Evolutionary conservation across 2,797 vertebrate genomes (phyloP), one percentile per base, ranked within the genome.

Genomic region (Ctenopoma kingsleyae): DNA sequence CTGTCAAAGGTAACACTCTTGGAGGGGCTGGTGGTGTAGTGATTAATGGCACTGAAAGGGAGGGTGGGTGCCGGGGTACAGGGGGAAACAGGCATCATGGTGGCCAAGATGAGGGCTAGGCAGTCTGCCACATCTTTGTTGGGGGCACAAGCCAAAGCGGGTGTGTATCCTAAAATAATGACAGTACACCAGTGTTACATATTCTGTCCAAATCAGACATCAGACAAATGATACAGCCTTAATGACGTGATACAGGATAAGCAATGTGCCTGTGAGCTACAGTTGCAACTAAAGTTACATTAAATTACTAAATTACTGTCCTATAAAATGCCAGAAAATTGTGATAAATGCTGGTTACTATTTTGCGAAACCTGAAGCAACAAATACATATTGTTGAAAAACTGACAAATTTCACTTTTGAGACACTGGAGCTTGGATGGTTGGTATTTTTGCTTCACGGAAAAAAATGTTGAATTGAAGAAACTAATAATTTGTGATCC

Each of bases 61-160:
- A 97, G 89, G 81, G 95, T 90, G 81, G 97, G 95, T 65, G 97
- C 91, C 1, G 93, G 93, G 81, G 95, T 92, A 89, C 95, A 95
- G 6, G 97, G 96, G 36, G 97, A 97, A 76, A 97, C 95, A 79
- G 97, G 98, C 97, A 99, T 98, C 98, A 99, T 98, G 74, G 97
- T 99, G 93, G 98, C 97, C 93, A 99, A 92, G 91, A 99, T 99
- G 74, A 99, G 97, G 25, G 97, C 97, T 11, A 99, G 95, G 92
- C 98, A 99, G 86, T 99, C 98, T 4, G 98, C 98, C 81, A 99
- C 98, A 17, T 99, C 98, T 94, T 99, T 98, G 87, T 98, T 99
- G 71, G 98, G 98, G 16, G 98, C 96, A 76, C 98, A 99, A 74
- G 98, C 98, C 95, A 99, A 93, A 78, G 98, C 98, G 11, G 98